phyloP scores from a whole-genome alignment of 2,797 vertebrate genomes.

The Oreochromis mossambicus region DNA sequence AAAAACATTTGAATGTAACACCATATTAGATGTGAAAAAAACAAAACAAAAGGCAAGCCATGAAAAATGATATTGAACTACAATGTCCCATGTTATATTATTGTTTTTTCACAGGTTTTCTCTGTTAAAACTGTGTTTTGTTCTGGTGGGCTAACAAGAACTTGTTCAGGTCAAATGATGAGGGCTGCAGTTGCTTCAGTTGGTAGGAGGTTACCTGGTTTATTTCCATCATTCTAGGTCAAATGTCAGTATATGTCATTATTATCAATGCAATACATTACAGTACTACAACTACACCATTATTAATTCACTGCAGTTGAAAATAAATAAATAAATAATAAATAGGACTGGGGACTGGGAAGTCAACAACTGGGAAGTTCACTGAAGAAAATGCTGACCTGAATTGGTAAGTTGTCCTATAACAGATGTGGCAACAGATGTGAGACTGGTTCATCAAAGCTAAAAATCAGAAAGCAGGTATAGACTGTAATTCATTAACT shows the following conservation, averaged over 20 bases:
- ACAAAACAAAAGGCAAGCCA: background rate
- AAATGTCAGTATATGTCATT: background rate
- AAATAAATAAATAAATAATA: background rate
- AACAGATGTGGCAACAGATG: background rate
- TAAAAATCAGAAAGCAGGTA: background rate
- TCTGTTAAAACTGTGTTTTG: background rate
- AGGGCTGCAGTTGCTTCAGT: constrained; percentile 18
- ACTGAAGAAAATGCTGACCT: background rate
- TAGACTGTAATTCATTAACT: background rate
- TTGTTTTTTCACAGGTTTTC: background rate
- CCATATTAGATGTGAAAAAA: background rate
- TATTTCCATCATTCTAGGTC: constrained; percentile 9
- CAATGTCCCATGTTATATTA: background rate
- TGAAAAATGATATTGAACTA: background rate
- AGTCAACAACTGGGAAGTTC: background rate
- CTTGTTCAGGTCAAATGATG: constrained; percentile 8
- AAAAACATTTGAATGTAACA: background rate
- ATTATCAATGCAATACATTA: background rate
- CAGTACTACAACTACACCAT: background rate
- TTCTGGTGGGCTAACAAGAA: constrained; percentile 1
- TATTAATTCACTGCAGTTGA: background rate
- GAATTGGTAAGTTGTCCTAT: background rate
- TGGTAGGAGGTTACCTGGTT: background rate
- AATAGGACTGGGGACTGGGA: background rate
- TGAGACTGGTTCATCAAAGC: background rate